Conservation (phyloP, 2,113 vertebrate species). For the Pontoporia blainvillei region DNA sequence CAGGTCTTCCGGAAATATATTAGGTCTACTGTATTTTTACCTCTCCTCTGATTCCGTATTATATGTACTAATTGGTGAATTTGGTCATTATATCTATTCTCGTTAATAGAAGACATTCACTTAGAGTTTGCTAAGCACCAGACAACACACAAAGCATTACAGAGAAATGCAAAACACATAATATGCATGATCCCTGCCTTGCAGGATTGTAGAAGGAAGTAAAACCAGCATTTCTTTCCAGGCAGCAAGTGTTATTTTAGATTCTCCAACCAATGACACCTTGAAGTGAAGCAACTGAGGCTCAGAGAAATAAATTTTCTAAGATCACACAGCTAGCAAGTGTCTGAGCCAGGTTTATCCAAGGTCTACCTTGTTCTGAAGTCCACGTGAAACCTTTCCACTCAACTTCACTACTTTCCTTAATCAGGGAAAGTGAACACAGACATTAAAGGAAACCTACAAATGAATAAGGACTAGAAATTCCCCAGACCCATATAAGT, state of each 20-base stretch:
- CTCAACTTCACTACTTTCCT: background rate
- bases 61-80: background rate
- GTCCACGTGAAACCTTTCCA: background rate
- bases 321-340: background rate
- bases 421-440: background rate
- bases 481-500: no score
- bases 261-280: background rate
- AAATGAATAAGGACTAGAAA: background rate
- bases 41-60: background rate
- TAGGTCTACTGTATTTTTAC: background rate
- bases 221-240: background rate
- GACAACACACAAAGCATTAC: background rate
- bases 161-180: background rate
- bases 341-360: background rate
- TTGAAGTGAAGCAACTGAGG: background rate
- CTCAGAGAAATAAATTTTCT: background rate
- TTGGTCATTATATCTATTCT: background rate
- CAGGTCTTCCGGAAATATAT: background rate
- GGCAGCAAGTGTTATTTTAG: background rate
- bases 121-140: background rate
- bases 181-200: background rate
- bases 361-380: background rate
- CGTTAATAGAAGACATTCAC: background rate
- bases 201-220: background rate
- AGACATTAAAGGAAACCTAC: background rate